phyloP scores from a whole-genome alignment of 2,797 vertebrate genomes.

The Anolis apletophallus region DNA sequence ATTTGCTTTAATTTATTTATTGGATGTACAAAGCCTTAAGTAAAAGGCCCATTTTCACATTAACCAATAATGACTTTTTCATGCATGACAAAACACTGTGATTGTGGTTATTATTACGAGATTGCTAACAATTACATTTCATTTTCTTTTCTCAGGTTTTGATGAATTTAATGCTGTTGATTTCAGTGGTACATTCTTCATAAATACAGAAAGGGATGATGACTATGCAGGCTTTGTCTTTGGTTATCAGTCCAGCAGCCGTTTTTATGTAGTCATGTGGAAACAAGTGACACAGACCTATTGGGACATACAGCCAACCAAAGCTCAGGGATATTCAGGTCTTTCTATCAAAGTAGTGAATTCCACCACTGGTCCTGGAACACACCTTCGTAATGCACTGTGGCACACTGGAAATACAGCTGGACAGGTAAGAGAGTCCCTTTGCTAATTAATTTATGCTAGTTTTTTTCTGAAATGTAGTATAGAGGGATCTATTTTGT shows the following conservation, averaged over 20 bases:
- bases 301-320: conserved; percentile 93
- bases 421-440: conserved; percentile 85
- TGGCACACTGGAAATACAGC: conserved; percentile 98
- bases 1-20: neutral
- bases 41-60: neutral
- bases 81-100: neutral
- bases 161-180: conserved; percentile 98
- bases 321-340: conserved; percentile 96
- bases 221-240: conserved; percentile 99
- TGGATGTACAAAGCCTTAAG: neutral
- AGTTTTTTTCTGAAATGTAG: neutral
- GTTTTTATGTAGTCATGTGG: conserved; percentile 99
- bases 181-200: conserved; percentile 98
- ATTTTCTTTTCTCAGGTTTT: conserved; percentile 81
- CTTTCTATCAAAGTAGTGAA: conserved; percentile 98
- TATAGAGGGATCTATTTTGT: neutral
- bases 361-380: conserved; percentile 96
- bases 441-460: neutral
- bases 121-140: conserved; percentile 21
- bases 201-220: conserved; percentile 97
- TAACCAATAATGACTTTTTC: neutral
- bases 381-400: conserved; percentile 96
- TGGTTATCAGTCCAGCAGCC: conserved; percentile 97
- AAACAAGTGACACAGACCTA: conserved; percentile 99
- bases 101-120: neutral